Conservation (phyloP, 2,113 vertebrate species). For the Neolamprologus ventralis region DNA sequence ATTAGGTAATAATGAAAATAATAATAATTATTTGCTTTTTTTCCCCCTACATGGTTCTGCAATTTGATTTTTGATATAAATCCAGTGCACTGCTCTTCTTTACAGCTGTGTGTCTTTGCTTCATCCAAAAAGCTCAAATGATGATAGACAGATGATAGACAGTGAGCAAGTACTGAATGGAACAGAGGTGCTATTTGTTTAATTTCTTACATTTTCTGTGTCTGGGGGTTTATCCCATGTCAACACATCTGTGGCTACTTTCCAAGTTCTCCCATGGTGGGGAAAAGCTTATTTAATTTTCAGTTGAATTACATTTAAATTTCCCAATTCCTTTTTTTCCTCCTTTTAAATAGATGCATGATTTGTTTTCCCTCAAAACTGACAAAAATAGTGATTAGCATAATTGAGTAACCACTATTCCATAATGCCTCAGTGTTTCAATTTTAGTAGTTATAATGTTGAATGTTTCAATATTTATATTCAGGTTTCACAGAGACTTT, state of each 20-base stretch:
- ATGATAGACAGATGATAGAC: background rate
- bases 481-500: background rate
- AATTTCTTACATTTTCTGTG: background rate
- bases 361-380: background rate
- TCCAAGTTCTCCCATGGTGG: background rate
- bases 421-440: background rate
- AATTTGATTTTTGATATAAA: background rate
- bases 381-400: background rate
- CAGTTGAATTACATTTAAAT: background rate
- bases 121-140: background rate
- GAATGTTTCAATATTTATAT: background rate
- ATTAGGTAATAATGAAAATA: background rate
- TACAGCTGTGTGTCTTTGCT: background rate
- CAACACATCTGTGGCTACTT: background rate
- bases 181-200: background rate
- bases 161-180: background rate
- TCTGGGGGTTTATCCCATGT: background rate
- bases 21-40: accelerated
- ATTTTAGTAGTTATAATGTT: background rate
- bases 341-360: background rate
- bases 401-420: background rate
- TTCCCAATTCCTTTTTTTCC: background rate
- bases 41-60: background rate
- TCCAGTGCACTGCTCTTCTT: background rate
- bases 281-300: background rate